Evolutionary conservation across 2,888 invertebrate species (phyloP).

Genomic region (Allygus modestus): DNA sequence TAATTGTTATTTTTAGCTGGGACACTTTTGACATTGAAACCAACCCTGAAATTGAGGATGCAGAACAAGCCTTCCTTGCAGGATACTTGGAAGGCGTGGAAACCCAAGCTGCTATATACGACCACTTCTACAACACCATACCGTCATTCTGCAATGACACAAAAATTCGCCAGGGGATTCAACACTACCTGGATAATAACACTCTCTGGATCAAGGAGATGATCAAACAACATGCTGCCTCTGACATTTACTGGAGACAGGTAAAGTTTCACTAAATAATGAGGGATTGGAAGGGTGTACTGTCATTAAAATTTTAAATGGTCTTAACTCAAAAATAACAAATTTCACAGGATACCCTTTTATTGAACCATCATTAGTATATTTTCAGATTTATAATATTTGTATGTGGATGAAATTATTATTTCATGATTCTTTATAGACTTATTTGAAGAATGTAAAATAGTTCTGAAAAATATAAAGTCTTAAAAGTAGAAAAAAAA

Average conservation of each 20-base stretch:
- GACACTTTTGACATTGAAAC: conserved; percentile 80
- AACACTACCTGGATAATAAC: conserved; percentile 78
- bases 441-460: too few relatives aligned
- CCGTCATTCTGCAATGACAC: conserved; percentile 74
- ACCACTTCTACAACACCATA: conserved; percentile 79
- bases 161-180: conserved; percentile 77
- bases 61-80: conserved; percentile 81
- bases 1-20: conserved; percentile 79
- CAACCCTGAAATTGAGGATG: conserved; percentile 75
- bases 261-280: too few relatives aligned
- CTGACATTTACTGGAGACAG: conserved; percentile 83
- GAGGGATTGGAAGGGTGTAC: not conserved
- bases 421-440: too few relatives aligned
- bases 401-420: too few relatives aligned
- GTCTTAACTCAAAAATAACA: not conserved
- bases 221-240: conserved; percentile 70
- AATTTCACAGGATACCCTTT: conserved; percentile 34
- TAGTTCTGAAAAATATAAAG: too few relatives aligned
- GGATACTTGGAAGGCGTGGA: conserved; percentile 81
- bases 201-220: conserved; percentile 76
- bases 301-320: not conserved
- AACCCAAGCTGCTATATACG: conserved; percentile 79
- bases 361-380: too few relatives aligned
- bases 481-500: too few relatives aligned
- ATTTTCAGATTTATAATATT: too few relatives aligned